Conservation (phyloP, 2,113 vertebrate genomes). For the Neogobius melanostomus region DNA sequence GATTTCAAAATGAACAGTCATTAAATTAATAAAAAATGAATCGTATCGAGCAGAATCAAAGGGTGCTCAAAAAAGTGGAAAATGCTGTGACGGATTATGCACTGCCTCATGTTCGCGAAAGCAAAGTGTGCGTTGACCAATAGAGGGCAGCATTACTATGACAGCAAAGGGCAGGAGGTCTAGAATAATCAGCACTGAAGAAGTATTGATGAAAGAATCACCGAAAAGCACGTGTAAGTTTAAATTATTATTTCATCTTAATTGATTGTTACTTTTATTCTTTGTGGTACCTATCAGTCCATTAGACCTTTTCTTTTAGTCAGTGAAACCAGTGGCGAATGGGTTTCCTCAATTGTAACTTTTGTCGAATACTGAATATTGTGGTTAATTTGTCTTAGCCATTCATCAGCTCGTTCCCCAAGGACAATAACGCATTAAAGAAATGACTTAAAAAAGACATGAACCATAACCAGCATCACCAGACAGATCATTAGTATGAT, state of each 20-base stretch:
- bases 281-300: neutral
- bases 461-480: constrained; percentile 28
- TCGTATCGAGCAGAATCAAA: too few species aligned
- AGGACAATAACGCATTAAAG: constrained; percentile 5
- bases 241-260: neutral
- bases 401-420: constrained; percentile 1
- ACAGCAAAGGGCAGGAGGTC: neutral
- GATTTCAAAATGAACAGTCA: too few species aligned
- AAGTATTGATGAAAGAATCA: neutral
- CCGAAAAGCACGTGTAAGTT: neutral
- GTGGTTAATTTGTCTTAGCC: too few species aligned
- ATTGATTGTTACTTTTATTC: neutral
- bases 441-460: constrained; percentile 25
- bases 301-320: neutral
- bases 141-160: constrained; percentile 67
- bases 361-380: neutral
- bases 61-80: too few species aligned
- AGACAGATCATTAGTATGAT: constrained; percentile 43
- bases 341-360: neutral
- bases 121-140: constrained; percentile 28
- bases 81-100: too few species aligned
- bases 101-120: neutral
- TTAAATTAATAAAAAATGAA: too few species aligned
- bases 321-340: neutral
- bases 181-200: neutral